Base-by-base conservation (phyloP, 1,140 invertebrate genomes). In the Pentalonia nigronervosa region DNA sequence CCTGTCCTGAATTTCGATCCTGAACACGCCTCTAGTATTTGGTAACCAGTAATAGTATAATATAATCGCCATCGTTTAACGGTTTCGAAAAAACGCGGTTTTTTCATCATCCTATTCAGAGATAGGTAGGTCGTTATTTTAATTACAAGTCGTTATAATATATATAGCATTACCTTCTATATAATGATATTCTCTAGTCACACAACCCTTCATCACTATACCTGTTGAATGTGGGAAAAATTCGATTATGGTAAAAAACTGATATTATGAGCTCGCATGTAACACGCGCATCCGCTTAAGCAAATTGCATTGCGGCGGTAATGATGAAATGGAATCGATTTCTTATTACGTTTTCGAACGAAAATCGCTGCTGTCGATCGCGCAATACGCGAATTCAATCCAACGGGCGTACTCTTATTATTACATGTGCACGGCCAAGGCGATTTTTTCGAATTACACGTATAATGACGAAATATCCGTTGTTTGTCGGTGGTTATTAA, bases 391-490 rank as follows among this genome's bases (percentile, higher is more conserved):
- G 45, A 86, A 47, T 86, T 47, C 84, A 41, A 41, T 41, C 41
- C 41, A 41, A 41, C 30, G 30, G 7, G 48, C 48, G n/a, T 50
- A n/a, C 1, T 50, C 87, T 89, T 53, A 47, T 89, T 53, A 47
- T 25, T 48, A 87, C n/a, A 87, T 25, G 47, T 41, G 45, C 34
- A 89, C 30, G 48, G 86, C 87, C 87, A 89, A 89, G 87, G 87
- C 34, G 50, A 53, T 53, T 89, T 89, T 88, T 89, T 50, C 48
- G 47, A 36, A 34, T 11, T 87, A 87, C 25, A 48, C 21, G 48
- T 34, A 53, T 53, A 36, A 89, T 89, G 87, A 53, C n/a, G 87
- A 53, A 89, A 89, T 89, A 89, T 89, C 48, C 48, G 87, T 53
- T 23, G n/a, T 89, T 36, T 88, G n/a, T 17, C 41, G 41, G 45